A percentile compares a stretch with the other conserved stretches of the same genome.
Conservation (phyloP, 30 jellyfish, hydroid and myxozoan species). For the Phacellophora camtschatica region DNA sequence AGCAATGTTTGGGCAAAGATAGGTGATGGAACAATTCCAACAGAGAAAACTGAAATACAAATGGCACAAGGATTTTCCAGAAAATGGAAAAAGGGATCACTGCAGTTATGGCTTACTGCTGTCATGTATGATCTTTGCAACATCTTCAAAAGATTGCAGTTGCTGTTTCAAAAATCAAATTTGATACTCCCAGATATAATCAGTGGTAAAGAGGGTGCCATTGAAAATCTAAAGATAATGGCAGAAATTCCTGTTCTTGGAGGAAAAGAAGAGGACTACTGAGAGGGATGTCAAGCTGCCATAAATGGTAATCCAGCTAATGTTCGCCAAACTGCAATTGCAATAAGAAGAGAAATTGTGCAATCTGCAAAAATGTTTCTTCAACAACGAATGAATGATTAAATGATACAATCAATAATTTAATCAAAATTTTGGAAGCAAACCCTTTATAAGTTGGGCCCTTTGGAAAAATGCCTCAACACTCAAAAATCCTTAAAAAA, state of each 20-base stretch:
- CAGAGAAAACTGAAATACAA: constrained; percentile 31
- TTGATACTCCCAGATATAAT: constrained; percentile 42
- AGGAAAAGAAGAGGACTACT: constrained; percentile 27
- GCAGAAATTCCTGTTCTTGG: constrained; percentile 32
- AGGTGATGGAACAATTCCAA: constrained; percentile 23
- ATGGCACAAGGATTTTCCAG: constrained; percentile 46
- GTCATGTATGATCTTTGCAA: constrained; percentile 18
- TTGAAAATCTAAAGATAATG: constrained; percentile 20
- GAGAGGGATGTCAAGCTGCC: constrained; percentile 2
- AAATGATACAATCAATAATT: constrained; percentile 16
- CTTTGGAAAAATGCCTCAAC: too few species aligned
- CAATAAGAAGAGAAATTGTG: background rate
- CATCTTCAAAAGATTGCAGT: constrained; percentile 26
- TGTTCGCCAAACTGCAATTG: constrained; percentile 23
- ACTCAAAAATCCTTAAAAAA: too few species aligned
- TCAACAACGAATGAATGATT: background rate
- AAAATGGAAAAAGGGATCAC: constrained; percentile 41
- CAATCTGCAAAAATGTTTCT: constrained; percentile 4
- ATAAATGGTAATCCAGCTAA: background rate
- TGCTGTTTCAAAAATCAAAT: constrained; percentile 2
- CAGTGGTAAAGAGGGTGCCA: constrained; percentile 26
- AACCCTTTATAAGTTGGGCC: too few species aligned
- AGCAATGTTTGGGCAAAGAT: constrained; percentile 19
- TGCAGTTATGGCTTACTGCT: constrained; percentile 34
- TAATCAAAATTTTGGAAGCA: background rate